These are phyloP conservation scores for Deilephila elpenor DNA, from an alignment of 2,888 invertebrate species.

Conservation along the genomic window DNA sequence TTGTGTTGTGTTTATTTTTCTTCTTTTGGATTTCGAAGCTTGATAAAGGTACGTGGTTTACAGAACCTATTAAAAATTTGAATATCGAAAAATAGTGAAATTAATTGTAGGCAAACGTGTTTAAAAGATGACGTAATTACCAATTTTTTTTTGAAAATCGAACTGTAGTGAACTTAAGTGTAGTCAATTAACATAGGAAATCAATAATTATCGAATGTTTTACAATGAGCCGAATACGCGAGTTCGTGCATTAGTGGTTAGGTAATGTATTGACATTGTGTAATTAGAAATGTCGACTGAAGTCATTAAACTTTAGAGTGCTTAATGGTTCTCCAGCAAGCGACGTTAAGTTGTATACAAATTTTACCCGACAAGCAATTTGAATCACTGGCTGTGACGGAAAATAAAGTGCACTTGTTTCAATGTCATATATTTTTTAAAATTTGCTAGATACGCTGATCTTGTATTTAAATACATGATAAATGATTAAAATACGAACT, in stretches of 20 bases:
- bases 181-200: background rate
- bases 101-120: too few species aligned
- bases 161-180: background rate
- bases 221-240: background rate
- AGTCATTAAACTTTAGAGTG: conserved; percentile 44
- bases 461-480: too few species aligned
- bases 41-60: conserved; percentile 8
- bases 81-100: too few species aligned
- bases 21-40: conserved; percentile 1
- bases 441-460: too few species aligned
- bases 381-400: conserved; percentile 22
- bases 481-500: too few species aligned
- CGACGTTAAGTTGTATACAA: conserved; percentile 35
- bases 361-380: conserved; percentile 39
- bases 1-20: conserved; percentile 3
- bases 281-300: conserved; percentile 40
- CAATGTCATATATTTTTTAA: too few species aligned
- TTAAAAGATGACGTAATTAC: too few species aligned
- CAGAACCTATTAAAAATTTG: too few species aligned
- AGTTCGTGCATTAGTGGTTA: background rate
- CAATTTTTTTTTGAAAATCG: too few species aligned
- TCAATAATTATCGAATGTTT: background rate
- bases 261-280: conserved; percentile 38
- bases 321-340: conserved; percentile 46
- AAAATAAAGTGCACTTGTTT: too few species aligned